Conservation (phyloP, 1,140 invertebrate genomes). For the Calycopis cecrops region DNA sequence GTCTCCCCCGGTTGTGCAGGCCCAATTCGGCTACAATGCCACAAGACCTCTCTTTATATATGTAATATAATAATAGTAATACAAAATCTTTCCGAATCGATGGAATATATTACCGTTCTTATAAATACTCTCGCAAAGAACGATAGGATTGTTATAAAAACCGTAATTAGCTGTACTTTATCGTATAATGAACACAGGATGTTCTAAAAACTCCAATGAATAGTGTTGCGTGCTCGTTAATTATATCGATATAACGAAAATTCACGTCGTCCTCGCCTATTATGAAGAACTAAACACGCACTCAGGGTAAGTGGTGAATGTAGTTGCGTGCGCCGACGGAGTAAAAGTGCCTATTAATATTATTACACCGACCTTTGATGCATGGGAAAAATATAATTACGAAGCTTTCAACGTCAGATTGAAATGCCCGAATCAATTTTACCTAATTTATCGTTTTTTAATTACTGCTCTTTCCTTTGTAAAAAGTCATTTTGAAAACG, state of each 20-base stretch:
- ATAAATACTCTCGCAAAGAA: neutral
- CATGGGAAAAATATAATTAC: constrained; percentile 16
- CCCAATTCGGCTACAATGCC: too few relatives aligned
- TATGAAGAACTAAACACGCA: constrained; percentile 20
- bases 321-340: constrained; percentile 14
- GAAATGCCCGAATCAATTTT: neutral
- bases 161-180: constrained; percentile 4
- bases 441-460: constrained; percentile 3
- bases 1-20: too few relatives aligned
- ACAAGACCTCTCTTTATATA: too few relatives aligned
- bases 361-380: constrained; percentile 17
- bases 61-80: too few relatives aligned
- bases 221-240: constrained; percentile 14
- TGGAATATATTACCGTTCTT: neutral
- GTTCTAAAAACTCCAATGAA: constrained; percentile 6
- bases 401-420: neutral
- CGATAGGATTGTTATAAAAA: neutral
- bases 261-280: constrained; percentile 14
- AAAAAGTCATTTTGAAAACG: too few relatives aligned
- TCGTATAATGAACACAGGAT: constrained; percentile 1
- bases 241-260: constrained; percentile 18
- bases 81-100: neutral
- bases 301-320: constrained; percentile 11
- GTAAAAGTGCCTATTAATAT: constrained; percentile 19
- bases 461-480: neutral